Evolutionary conservation across 1,140 invertebrate genomes (phyloP), one percentile per base, ranked within the genome.

Genomic region (Rhyzopertha dominica): DNA sequence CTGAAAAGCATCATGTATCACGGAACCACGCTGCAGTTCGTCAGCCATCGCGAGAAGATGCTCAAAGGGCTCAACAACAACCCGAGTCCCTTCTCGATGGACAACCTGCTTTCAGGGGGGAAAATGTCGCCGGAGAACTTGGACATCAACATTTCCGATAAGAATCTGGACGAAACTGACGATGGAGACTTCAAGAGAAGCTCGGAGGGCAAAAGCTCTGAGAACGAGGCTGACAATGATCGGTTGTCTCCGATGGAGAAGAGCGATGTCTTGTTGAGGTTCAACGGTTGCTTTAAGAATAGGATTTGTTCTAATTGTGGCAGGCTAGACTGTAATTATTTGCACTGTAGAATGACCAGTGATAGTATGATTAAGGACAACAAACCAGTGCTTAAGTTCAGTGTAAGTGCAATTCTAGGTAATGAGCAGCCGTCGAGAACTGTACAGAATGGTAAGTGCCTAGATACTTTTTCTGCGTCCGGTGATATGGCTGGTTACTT

Each of bases 331-430:
- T 67, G 65, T 53, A 65, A 62, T 44, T 60, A 58, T 44, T 58
- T 66, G 32, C 61, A 65, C 29, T 67, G 65, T 48, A 44, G 63
- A 42, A 49, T 63, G 14, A 51, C 44, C 32, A 58, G 55, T 53
- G 62, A 63, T 23, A 53, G 30, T 44, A 36, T 56, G 29, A 58
- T 61, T 14, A 63, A 65, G 48, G 69, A 63, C 47, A 70, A 58
- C 43, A 89, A 87, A 58, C 88, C 88, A 0, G 79, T 88, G 53
- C 75, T 94, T 44, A 94, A 94, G 69, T 94, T 94, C 68, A 91
- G 90, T 76, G 88, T 94, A 40, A 90, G 82, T 72, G 88, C 89
- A 10, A 94, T 94, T 54, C 73, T 94, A 28, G 86, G 86, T 51
- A 72, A 60, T 61, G 72, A 62, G 53, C 69, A 37, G 36, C 56